Percentiles rank a stretch among this genome's conserved stretches.
Evolutionary conservation across 2,797 vertebrate genomes (phyloP).

Genomic region (Natrix natrix): DNA sequence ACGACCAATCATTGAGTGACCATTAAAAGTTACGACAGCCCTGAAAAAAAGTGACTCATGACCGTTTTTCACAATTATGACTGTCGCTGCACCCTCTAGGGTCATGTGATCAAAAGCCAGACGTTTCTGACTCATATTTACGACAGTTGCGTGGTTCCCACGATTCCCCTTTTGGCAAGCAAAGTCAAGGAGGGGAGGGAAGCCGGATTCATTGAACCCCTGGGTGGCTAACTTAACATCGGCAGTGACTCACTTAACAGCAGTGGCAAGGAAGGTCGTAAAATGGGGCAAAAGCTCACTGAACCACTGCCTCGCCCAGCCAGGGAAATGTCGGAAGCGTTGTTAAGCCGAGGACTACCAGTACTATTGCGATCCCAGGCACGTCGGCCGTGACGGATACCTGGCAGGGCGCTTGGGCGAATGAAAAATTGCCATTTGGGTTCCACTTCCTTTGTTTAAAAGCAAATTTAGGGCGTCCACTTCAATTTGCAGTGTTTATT

Average conservation of each 20-base stretch:
- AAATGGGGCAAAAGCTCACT: background rate
- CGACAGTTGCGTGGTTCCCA: background rate
- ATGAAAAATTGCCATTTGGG: background rate
- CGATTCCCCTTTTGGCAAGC: background rate
- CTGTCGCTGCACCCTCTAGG: too few relatives aligned
- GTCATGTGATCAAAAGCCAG: background rate
- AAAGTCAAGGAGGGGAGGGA: too few relatives aligned
- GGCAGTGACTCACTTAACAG: background rate
- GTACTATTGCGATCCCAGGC: background rate
- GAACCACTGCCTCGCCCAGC: background rate
- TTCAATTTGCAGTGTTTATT: background rate
- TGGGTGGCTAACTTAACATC: background rate
- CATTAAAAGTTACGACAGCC: background rate
- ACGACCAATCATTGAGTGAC: background rate
- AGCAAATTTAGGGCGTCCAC: background rate
- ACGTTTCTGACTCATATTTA: background rate
- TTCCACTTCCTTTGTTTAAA: background rate
- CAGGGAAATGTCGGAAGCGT: too few relatives aligned
- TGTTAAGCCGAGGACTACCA: background rate
- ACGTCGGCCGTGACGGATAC: too few relatives aligned
- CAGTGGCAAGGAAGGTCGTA: background rate
- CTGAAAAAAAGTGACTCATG: background rate
- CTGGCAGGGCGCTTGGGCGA: background rate
- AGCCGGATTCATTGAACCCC: background rate
- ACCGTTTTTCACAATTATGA: background rate